Evolutionary conservation across 2,113 vertebrate species (phyloP).

Genomic region (Anthoscopus minutus): DNA sequence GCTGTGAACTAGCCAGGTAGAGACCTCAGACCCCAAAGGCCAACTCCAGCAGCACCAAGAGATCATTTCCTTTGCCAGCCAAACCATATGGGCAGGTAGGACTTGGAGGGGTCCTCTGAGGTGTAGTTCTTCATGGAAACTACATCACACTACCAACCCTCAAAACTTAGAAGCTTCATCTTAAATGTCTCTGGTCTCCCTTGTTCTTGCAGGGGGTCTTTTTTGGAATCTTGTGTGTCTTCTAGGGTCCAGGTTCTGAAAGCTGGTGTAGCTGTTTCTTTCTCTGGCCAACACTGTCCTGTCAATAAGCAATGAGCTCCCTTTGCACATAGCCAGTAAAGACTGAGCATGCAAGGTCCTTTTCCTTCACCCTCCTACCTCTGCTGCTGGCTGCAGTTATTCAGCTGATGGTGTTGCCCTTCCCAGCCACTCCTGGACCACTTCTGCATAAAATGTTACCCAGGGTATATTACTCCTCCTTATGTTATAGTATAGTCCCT

Average conservation of each 20-base stretch:
- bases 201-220: background rate
- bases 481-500: fast-evolving
- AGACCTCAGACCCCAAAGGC: fast-evolving
- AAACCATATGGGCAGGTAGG: background rate
- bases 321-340: background rate
- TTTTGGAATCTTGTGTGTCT: background rate
- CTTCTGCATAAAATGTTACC: background rate
- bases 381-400: background rate
- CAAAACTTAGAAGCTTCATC: background rate
- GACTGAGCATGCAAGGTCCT: background rate
- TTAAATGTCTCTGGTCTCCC: background rate
- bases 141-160: background rate
- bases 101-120: background rate
- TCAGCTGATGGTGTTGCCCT: background rate
- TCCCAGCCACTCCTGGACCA: background rate
- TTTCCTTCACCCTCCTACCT: background rate
- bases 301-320: background rate
- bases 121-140: background rate
- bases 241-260: background rate
- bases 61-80: background rate
- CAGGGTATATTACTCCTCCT: fast-evolving
- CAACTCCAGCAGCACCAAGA: background rate
- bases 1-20: background rate
- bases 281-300: background rate
- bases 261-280: background rate